A percentile compares a stretch with the other conserved stretches of the same genome.
phyloP scores from a whole-genome alignment of 2,888 invertebrate species.

The Cheiracanthium punctorium region DNA sequence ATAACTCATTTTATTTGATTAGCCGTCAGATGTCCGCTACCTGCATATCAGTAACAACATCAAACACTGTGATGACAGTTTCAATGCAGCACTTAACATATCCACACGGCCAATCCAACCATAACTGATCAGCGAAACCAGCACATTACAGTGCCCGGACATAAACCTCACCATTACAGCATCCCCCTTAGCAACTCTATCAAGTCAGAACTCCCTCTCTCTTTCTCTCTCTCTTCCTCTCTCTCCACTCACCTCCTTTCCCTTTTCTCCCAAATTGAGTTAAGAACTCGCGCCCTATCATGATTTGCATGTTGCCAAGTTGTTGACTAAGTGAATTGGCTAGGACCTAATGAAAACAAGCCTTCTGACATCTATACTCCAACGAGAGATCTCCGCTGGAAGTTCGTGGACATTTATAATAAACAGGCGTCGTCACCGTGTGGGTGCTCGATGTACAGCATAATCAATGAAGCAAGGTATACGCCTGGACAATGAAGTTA shows the following conservation, averaged over 20 bases:
- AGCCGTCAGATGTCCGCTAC: too few species aligned
- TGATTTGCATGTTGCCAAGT: slow-evolving; percentile 47
- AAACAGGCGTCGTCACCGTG: neutral
- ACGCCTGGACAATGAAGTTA: neutral
- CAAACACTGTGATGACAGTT: neutral
- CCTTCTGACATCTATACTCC: neutral
- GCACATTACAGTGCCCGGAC: neutral
- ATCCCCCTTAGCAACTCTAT: neutral
- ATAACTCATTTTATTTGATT: too few species aligned
- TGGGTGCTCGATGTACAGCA: neutral
- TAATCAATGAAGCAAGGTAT: slow-evolving; percentile 15
- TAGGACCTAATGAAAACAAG: slow-evolving; percentile 21
- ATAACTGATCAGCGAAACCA: neutral
- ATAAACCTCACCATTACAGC: neutral
- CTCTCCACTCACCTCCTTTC: slow-evolving; percentile 3
- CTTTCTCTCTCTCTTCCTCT: neutral
- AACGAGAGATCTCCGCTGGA: neutral
- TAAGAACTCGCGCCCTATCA: slow-evolving; percentile 30
- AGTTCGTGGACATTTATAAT: slow-evolving; percentile 7
- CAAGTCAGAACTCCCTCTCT: neutral
- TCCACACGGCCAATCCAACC: neutral
- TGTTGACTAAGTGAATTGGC: slow-evolving; percentile 49
- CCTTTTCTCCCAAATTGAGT: slow-evolving; percentile 33
- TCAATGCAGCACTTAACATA: neutral
- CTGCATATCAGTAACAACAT: too few species aligned